Conservation (phyloP, 1,140 invertebrate species). For the Plectrocnemia conspersa region DNA sequence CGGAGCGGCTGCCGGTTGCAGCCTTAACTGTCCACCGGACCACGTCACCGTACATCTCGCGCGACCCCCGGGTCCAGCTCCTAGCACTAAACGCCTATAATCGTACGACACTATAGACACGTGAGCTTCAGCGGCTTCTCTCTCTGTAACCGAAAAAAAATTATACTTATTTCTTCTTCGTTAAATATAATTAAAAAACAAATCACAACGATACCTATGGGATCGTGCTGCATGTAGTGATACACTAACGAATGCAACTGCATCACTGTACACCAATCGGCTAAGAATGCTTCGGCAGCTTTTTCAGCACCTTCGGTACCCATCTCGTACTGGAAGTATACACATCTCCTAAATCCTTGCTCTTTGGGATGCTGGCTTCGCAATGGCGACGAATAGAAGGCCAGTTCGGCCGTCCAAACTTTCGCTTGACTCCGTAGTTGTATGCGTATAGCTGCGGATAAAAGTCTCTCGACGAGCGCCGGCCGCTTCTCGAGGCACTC, state of each 20-base stretch:
- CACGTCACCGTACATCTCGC: conserved; percentile 47
- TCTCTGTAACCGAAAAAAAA: conserved; percentile 37
- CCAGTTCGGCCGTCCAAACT: conserved; percentile 83
- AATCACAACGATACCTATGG: conserved; percentile 38
- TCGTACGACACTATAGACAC: conserved; percentile 49
- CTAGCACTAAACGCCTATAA: conserved; percentile 48
- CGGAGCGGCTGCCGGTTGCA: conserved; percentile 48
- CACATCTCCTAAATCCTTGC: conserved; percentile 74
- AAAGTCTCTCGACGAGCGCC: conserved; percentile 70
- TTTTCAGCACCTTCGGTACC: conserved; percentile 57
- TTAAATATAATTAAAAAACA: not conserved
- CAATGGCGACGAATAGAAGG: conserved; percentile 82
- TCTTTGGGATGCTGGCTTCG: conserved; percentile 77
- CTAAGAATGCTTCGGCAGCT: conserved; percentile 77
- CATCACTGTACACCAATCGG: conserved; percentile 88
- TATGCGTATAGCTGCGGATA: conserved; percentile 81
- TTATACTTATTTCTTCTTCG: not conserved
- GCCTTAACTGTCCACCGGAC: conserved; percentile 42
- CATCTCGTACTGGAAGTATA: conserved; percentile 87
- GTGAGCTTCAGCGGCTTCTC: conserved; percentile 45
- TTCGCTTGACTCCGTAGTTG: conserved; percentile 62
- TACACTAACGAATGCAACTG: conserved; percentile 81
- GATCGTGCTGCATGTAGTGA: conserved; percentile 55
- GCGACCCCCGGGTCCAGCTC: conserved; percentile 42
- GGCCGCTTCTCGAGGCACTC: conserved; percentile 41